Conservation (phyloP, 2,888 invertebrate species). For the Congeria kusceri region DNA sequence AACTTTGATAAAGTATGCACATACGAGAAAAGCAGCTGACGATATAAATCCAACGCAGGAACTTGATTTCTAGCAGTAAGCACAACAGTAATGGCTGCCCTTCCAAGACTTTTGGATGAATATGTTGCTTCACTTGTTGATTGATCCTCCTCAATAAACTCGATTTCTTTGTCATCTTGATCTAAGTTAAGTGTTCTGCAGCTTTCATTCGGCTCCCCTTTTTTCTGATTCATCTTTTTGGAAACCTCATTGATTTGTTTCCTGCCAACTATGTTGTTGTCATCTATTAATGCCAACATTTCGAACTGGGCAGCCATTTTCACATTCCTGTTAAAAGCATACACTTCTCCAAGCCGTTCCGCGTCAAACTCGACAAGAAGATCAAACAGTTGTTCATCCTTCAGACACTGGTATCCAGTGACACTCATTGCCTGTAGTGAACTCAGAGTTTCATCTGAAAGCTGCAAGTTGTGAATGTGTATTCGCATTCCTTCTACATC, state of each 20-base stretch:
- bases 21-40: constrained; percentile 49
- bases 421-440: constrained; percentile 47
- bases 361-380: constrained; percentile 62
- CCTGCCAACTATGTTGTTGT: background rate
- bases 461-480: constrained; percentile 37
- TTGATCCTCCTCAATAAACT: background rate
- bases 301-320: constrained; percentile 35
- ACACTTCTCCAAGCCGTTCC: constrained; percentile 27
- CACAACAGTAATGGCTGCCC: constrained; percentile 49
- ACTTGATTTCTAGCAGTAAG: constrained; percentile 62
- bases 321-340: constrained; percentile 32
- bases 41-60: constrained; percentile 47
- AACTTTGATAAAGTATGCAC: constrained; percentile 38
- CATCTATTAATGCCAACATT: constrained; percentile 32
- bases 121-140: background rate
- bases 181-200: background rate
- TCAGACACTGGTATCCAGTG: constrained; percentile 43
- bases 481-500: constrained; percentile 50
- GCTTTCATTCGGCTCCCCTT: background rate
- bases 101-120: background rate
- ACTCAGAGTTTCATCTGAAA: constrained; percentile 44
- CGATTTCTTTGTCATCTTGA: background rate
- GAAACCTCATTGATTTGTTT: background rate
- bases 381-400: constrained; percentile 43
- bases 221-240: background rate